Evolutionary conservation across 30 jellyfish, hydroid and myxozoan genomes (phyloP), one percentile per base, ranked within the genome.

Genomic region (Aurelia sp.): DNA sequence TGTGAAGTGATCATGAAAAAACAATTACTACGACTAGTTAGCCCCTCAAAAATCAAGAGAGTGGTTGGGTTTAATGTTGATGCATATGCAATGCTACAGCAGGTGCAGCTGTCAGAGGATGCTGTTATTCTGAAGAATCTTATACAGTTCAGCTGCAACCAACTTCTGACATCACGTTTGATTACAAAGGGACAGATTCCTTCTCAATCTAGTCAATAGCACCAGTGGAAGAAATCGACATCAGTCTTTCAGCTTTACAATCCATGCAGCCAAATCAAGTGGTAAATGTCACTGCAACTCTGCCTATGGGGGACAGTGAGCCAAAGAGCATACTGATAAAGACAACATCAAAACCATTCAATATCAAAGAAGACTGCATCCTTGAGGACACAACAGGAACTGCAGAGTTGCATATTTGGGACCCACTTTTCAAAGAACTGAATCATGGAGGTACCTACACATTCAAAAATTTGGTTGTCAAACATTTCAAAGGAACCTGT

Each of bases 221-320:
- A 21, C 72, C 44, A 16, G 40, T 47, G 5, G 40, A 30, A 75
- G 74, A 76, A 19, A 75, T 73, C 5, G 35, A 58, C 63, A 35
- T 75, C 13, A 50, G 17, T 33, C 19, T 73, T 19, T 53, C 85
- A 16, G 15, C 47, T 38, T 27, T 73, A 16, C 52, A n/a, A 7
- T 16, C 85, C 35, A 30, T 75, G 63, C 53, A 75, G 60, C 86
- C 50, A 50, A 75, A 55, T 21, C 86, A 75, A 47, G 10, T 18
- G 13, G 72, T 75, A 13, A 75, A 75, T n/a, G 53, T 61, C 3
- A 75, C 86, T 17, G 74, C 86, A 3, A 75, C 86, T 6, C 19
- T 57, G 0, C 20, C 86, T 13, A 17, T 30, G 44, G n/a, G n/a
- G n/a, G n/a, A n/a, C n/a, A n/a, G n/a, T n/a, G n/a, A n/a, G n/a